A percentile compares a stretch with the other conserved stretches of the same genome.
These are phyloP conservation scores for Acanthacorydalis orientalis DNA, from an alignment of 2,888 invertebrate species.

Conservation along the genomic window DNA sequence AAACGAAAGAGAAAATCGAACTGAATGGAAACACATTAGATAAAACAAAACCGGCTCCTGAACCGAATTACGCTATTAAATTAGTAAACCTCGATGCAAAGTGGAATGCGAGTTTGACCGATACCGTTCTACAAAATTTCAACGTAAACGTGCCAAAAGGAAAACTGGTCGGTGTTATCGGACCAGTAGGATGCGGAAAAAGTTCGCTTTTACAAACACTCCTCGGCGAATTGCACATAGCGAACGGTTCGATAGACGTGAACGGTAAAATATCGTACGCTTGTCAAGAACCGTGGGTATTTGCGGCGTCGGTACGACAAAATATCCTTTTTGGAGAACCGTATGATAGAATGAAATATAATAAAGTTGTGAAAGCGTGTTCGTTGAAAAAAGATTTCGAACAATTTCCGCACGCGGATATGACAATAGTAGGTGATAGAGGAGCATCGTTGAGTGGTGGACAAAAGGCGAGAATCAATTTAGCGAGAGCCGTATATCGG, in stretches of 20 bases:
- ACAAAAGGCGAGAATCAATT: constrained; percentile 61
- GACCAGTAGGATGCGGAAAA: constrained; percentile 54
- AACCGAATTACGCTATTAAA: neutral
- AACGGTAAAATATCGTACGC: constrained; percentile 52
- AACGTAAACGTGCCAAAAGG: constrained; percentile 31
- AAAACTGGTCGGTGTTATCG: constrained; percentile 38
- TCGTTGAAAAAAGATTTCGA: constrained; percentile 50
- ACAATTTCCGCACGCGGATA: constrained; percentile 51
- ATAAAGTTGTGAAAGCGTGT: constrained; percentile 38
- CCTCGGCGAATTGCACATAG: constrained; percentile 51
- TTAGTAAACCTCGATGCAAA: constrained; percentile 17
- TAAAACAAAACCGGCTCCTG: constrained; percentile 17
- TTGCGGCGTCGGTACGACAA: constrained; percentile 50
- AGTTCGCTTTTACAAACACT: constrained; percentile 48
- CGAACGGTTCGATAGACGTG: constrained; percentile 39
- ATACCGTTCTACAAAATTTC: constrained; percentile 30
- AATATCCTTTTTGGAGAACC: constrained; percentile 64
- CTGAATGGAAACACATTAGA: constrained; percentile 16
- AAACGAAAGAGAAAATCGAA: constrained; percentile 20
- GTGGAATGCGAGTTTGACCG: constrained; percentile 21
- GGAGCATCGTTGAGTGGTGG: constrained; percentile 66
- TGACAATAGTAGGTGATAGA: constrained; percentile 59
- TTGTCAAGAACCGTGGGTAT: constrained; percentile 68
- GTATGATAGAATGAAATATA: constrained; percentile 34
- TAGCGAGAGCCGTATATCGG: constrained; percentile 61